Conservation (phyloP, 2,888 invertebrate species). For the Drosophila yooni region DNA sequence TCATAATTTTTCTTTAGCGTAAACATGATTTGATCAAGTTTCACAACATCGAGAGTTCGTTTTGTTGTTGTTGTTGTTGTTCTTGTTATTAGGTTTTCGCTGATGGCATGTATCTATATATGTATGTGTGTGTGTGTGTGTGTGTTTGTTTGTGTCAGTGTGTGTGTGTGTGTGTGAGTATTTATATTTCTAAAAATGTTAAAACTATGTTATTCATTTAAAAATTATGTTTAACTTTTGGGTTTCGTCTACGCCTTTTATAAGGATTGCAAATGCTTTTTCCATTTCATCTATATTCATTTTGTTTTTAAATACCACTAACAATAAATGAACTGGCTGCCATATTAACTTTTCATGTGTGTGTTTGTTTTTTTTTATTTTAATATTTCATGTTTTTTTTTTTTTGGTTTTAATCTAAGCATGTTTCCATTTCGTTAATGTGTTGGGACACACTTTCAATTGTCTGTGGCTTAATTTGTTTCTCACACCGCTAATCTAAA, state of each 20-base stretch:
- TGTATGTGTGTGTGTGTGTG: slow-evolving; percentile 32
- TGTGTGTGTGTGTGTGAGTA: slow-evolving; percentile 32
- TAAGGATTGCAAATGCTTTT: slow-evolving; percentile 72
- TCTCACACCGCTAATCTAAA: slow-evolving; percentile 61
- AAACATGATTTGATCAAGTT: slow-evolving; percentile 83
- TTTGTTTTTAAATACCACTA: slow-evolving; percentile 53
- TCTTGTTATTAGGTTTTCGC: slow-evolving; percentile 63
- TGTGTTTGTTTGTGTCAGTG: slow-evolving; percentile 12
- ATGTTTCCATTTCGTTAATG: slow-evolving; percentile 45
- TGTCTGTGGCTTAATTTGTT: slow-evolving; percentile 34
- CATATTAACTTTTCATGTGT: slow-evolving; percentile 13
- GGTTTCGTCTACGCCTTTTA: slow-evolving; percentile 63
- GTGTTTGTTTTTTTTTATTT: slow-evolving; percentile 9
- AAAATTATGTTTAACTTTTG: slow-evolving; percentile 81
- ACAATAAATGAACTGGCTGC: slow-evolving; percentile 67
- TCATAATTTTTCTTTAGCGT: slow-evolving; percentile 60
- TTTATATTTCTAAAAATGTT: slow-evolving; percentile 64
- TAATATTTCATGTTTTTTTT: slow-evolving; percentile 13
- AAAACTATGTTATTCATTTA: slow-evolving; percentile 69
- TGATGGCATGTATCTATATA: slow-evolving; percentile 56
- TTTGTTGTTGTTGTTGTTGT: slow-evolving; percentile 79
- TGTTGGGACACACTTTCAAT: slow-evolving; percentile 10
- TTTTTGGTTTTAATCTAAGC: slow-evolving; percentile 46
- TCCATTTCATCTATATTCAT: slow-evolving; percentile 44
- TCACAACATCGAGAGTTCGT: slow-evolving; percentile 85